Evolutionary conservation across 2,888 invertebrate genomes (phyloP), one percentile per base, ranked within the genome.

Genomic region (Aradus depressus): DNA sequence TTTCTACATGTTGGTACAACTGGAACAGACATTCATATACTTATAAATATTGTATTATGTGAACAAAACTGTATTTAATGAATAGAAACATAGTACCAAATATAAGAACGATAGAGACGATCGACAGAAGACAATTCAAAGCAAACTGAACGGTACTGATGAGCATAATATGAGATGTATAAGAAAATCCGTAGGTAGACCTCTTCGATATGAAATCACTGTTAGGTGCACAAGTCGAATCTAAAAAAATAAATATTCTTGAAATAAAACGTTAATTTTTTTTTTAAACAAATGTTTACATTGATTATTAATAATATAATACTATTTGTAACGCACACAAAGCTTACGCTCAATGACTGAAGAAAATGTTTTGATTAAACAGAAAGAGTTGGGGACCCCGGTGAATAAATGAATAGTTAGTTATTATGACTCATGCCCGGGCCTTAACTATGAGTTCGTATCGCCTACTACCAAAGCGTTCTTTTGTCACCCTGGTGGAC

Each of bases 141-240:
- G 42, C 28, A 28, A 42, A 42, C 19, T 42, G 21, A 42, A 42
- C 25, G 8, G 42, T 26, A n/a, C 25, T 22, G 4, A 42, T 25
- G n/a, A 42, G 42, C 28, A 42, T 42, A 5, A 42, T 10, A 42
- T 42, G n/a, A 12, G 3, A 12, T 16, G 42, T 26, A 26, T n/a
- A 26, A 2, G 42, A 26, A 18, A 42, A 26, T 26, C 42, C 42
- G 12, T n/a, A n/a, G n/a, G n/a, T n/a, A 22, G 25, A 25, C 4
- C 25, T 25, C 28, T 22, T 14, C 42, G 42, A 8, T 42, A 25
- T n/a, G 42, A 28, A 42, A 42, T 25, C 12, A 18, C 16, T 6
- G 26, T 26, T 28, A n/a, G n/a, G n/a, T n/a, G 25, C 25, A 22
- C 42, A 42, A 4, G 18, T 19, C 18, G 42, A 23, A 14, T 42